Conservation (phyloP, 2,113 vertebrate genomes). For the Indicator maculatus region DNA sequence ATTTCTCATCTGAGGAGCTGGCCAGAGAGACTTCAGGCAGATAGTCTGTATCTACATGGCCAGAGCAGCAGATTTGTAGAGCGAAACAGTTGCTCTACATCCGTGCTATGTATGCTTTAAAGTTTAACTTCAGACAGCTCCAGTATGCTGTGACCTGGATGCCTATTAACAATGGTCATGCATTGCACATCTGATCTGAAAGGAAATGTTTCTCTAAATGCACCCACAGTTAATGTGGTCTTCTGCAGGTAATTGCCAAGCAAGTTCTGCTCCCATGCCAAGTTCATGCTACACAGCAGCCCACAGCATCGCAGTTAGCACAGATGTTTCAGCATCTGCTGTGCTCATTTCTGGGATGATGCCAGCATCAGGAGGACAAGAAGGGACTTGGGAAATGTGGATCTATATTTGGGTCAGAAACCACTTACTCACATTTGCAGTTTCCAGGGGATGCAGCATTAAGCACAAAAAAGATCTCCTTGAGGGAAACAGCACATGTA, state of each 20-base stretch:
- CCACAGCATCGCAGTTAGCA: neutral
- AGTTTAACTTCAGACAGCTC: neutral
- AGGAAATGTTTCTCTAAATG: neutral
- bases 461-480: neutral
- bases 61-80: neutral
- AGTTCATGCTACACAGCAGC: neutral
- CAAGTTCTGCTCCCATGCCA: accelerated
- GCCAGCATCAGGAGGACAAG: neutral
- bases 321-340: neutral
- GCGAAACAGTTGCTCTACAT: neutral
- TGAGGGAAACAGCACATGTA: neutral
- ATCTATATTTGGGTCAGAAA: neutral
- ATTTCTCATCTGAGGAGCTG: neutral
- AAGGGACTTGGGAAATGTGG: neutral
- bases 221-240: neutral
- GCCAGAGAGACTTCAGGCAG: neutral
- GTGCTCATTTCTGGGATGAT: accelerated
- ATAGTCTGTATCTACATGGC: neutral
- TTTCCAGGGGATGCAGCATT: neutral
- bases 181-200: neutral
- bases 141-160: neutral
- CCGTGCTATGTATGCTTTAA: neutral
- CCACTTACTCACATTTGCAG: neutral
- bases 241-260: neutral
- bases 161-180: neutral